Evolutionary conservation across 1,140 invertebrate species (phyloP).

Genomic region (Chironomus striatipennis): DNA sequence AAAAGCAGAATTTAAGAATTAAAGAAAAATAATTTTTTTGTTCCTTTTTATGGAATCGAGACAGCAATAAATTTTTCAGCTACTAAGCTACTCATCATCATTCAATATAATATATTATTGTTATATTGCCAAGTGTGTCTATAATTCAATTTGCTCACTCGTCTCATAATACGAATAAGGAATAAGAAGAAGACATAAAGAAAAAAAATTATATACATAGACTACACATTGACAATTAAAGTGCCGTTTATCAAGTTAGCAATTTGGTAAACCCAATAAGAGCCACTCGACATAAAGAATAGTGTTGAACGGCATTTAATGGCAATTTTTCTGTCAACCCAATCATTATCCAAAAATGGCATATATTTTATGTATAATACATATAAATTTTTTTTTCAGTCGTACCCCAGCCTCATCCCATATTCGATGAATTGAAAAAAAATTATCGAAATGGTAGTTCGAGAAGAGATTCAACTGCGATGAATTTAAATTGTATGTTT

Average conservation of each 20-base stretch:
- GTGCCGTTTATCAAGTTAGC: constrained; percentile 5
- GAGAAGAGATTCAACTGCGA: background rate
- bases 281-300: background rate
- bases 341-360: constrained; percentile 16
- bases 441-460: background rate
- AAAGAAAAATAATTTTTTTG: no score
- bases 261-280: background rate
- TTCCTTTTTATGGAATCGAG: no score
- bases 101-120: no score
- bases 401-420: background rate
- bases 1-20: no score
- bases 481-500: constrained; percentile 9
- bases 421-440: background rate
- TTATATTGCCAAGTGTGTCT: no score
- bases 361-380: constrained; percentile 12
- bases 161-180: no score
- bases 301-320: constrained; percentile 18
- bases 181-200: no score
- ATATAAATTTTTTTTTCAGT: background rate
- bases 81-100: no score
- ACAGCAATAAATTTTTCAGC: no score
- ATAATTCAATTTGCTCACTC: no score
- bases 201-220: no score
- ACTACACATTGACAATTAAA: background rate
- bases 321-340: constrained; percentile 21